These are phyloP conservation scores for Fukomys damarensis DNA, from an alignment of 2,113 vertebrate genomes.

Conservation along the genomic window DNA sequence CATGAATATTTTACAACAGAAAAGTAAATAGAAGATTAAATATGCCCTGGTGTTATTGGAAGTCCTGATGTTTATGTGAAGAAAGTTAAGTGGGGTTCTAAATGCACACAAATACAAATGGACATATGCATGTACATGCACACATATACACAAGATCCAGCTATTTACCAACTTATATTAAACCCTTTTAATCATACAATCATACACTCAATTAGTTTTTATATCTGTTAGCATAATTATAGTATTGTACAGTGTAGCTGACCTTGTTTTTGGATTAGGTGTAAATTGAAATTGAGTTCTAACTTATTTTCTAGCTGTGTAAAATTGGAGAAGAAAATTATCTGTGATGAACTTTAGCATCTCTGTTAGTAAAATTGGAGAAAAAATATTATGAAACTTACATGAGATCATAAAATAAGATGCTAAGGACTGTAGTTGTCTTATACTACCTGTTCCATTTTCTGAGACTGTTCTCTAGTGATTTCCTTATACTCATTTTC, in stretches of 20 bases:
- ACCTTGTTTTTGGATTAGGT: background rate
- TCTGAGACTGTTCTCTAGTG: background rate
- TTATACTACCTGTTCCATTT: background rate
- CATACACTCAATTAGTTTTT: background rate
- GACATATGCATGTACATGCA: background rate
- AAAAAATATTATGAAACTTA: background rate
- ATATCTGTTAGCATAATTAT: background rate
- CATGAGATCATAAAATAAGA: background rate
- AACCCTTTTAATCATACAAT: background rate
- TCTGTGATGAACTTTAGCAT: background rate
- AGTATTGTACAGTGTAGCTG: background rate
- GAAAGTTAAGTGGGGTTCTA: background rate
- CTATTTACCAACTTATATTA: background rate
- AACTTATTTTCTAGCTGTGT: background rate
- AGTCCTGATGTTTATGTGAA: background rate
- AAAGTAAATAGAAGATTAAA: background rate
- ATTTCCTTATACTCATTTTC: background rate
- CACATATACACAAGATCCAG: background rate
- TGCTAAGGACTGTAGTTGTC: background rate
- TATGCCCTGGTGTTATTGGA: background rate
- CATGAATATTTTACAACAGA: background rate
- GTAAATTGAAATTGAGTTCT: background rate
- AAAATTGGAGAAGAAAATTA: background rate
- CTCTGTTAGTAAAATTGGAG: background rate
- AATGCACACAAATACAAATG: background rate